A percentile compares a stretch with the other conserved stretches of the same genome.
Evolutionary conservation across 1,140 invertebrate genomes (phyloP).

Genomic region (Drosophila tropicalis): DNA sequence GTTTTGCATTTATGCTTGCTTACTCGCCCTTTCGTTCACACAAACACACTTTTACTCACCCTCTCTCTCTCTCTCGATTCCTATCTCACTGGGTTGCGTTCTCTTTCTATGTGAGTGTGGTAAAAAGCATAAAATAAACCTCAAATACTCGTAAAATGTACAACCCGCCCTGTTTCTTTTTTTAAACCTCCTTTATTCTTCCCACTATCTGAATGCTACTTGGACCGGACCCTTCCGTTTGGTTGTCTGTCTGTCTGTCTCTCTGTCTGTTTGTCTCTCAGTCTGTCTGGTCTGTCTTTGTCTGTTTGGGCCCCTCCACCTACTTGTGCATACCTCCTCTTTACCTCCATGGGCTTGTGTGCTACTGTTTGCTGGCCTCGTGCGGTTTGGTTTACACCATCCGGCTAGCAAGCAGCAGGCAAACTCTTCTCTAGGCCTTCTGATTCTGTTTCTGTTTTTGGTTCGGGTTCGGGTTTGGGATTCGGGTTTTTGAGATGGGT

Average conservation of each 20-base stretch:
- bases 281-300: background rate
- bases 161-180: slow-evolving; percentile 3
- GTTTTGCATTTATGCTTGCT: slow-evolving; percentile 60
- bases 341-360: background rate
- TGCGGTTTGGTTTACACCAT: slow-evolving; percentile 22
- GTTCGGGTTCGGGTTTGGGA: background rate
- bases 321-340: background rate
- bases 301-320: background rate
- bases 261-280: background rate
- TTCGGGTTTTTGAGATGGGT: background rate
- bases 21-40: background rate
- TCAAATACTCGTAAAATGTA: slow-evolving; percentile 76
- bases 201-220: slow-evolving; percentile 3
- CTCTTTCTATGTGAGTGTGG: slow-evolving; percentile 12
- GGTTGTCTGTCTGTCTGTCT: slow-evolving; percentile 30
- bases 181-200: background rate
- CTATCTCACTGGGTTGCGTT: background rate
- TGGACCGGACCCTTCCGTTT: slow-evolving; percentile 51
- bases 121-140: slow-evolving; percentile 75
- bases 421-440: slow-evolving; percentile 12
- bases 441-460: background rate
- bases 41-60: background rate
- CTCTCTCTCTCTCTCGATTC: background rate
- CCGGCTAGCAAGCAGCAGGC: background rate
- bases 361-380: slow-evolving; percentile 27